phyloP scores from a whole-genome alignment of 1,140 invertebrate genomes.

The Drosophila murphyi region DNA sequence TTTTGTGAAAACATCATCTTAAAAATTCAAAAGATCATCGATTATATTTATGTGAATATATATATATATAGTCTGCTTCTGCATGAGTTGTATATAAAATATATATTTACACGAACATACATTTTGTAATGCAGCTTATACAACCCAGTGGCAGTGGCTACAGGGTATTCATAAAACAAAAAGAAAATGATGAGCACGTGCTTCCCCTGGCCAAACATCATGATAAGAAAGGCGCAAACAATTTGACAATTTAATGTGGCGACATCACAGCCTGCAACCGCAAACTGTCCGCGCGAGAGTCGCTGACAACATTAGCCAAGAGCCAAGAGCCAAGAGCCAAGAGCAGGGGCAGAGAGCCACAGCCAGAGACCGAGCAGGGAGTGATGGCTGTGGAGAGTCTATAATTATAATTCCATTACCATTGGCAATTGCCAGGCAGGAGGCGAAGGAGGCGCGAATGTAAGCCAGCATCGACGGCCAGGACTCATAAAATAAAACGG shows the following conservation, averaged over 20 bases:
- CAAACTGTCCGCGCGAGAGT: conserved; percentile 36
- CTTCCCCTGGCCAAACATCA: conserved; percentile 43
- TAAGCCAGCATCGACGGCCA: conserved; percentile 28
- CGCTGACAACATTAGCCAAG: conserved; percentile 73
- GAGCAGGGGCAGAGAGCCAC: no score
- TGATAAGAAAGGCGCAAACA: conserved; percentile 73
- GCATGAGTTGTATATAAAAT: neutral
- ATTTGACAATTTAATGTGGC: conserved; percentile 82
- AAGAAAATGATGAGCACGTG: conserved; percentile 63
- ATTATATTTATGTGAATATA: no score
- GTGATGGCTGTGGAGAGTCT: conserved; percentile 54
- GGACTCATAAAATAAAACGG: conserved; percentile 26
- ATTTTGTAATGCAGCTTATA: no score
- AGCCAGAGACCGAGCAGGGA: conserved; percentile 11
- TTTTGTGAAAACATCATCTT: no score
- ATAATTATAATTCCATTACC: conserved; percentile 83
- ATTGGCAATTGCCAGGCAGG: conserved; percentile 19
- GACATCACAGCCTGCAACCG: conserved; percentile 55
- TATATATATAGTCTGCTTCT: neutral
- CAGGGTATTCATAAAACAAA: neutral
- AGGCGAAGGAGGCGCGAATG: conserved; percentile 42
- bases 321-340: no score
- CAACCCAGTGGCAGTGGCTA: no score
- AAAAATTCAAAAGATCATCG: no score
- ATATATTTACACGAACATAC: no score